Evolutionary conservation across 1,140 invertebrate species (phyloP), one percentile per base, ranked within the genome.

Genomic region (Musca vetustissima): DNA sequence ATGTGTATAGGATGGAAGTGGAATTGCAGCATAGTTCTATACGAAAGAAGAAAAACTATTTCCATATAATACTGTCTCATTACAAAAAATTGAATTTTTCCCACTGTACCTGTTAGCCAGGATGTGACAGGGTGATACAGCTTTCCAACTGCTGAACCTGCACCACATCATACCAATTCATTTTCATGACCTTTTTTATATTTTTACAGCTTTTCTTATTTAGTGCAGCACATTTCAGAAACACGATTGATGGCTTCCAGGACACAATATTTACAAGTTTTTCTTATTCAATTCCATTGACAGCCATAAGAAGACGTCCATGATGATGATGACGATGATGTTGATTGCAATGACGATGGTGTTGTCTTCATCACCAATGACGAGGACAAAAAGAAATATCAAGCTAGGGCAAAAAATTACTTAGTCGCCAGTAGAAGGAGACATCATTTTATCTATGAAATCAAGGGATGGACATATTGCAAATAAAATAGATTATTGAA

Each of bases 241-340:
- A 80, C 78, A 78, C 78, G 78, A 80, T 80, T 80, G 78, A 80
- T 80, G 76, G 76, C 78, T 80, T 80, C 78, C 76, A 77, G 75
- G 78, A 78, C 75, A 76, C 64, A 79, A 74, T 78, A 77, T 80
- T 79, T 76, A 76, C 76, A 77, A 77, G 75, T 77, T 75, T 80
- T 71, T 71, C 57, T 69, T 55, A 25, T 32, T 50, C 47, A 66
- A 28, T 50, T n/a, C 64, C 64, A 66, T 28, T 64, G 68, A 49
- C 49, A 49, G 49, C 68, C 24, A 53, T 28, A 53, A 65, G 25
- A 69, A 49, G 28, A 28, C 32, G n/a, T 9, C 8, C 13, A 6
- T 25, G 36, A 43, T 43, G 36, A 43, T 43, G n/a, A n/a, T n/a
- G n/a, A n/a, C n/a, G n/a, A n/a, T n/a, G 36, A 43, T 43, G 36